These are phyloP conservation scores for Mormyrus lacerda DNA, from an alignment of 2,113 vertebrate species.

Conservation along the genomic window DNA sequence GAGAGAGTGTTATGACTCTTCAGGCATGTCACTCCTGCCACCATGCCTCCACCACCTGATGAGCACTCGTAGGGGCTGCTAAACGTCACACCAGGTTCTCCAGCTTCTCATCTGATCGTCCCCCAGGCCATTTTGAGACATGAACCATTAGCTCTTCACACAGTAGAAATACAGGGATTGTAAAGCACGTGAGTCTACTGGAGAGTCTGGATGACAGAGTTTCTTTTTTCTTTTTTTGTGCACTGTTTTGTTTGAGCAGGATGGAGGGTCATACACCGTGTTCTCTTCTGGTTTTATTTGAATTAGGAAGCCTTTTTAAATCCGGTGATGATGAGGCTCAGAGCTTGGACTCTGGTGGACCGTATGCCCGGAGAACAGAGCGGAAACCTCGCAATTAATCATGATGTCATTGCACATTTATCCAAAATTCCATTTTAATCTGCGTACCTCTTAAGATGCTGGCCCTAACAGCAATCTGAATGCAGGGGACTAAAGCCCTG, in stretches of 20 bases:
- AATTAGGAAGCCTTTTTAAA: slow-evolving; percentile 27
- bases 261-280: not conserved
- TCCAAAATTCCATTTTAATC: not conserved
- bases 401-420: not conserved
- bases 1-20: not conserved
- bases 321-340: not conserved
- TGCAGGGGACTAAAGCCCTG: not conserved
- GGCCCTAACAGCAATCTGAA: not conserved
- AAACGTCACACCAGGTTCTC: slow-evolving; percentile 1
- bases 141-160: slow-evolving; percentile 19
- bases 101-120: not conserved
- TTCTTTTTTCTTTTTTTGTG: not conserved
- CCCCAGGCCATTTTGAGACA: slow-evolving; percentile 9
- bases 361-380: not conserved
- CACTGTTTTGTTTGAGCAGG: not conserved
- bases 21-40: not conserved
- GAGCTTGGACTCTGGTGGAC: not conserved
- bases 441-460: not conserved
- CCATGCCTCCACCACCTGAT: not conserved
- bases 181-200: slow-evolving; percentile 19
- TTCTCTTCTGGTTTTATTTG: slow-evolving; percentile 14
- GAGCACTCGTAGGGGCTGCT: not conserved
- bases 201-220: not conserved
- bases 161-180: slow-evolving; percentile 17
- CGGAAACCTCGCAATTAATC: not conserved